phyloP scores from a whole-genome alignment of 1,140 invertebrate genomes.

The Achroia grisella region DNA sequence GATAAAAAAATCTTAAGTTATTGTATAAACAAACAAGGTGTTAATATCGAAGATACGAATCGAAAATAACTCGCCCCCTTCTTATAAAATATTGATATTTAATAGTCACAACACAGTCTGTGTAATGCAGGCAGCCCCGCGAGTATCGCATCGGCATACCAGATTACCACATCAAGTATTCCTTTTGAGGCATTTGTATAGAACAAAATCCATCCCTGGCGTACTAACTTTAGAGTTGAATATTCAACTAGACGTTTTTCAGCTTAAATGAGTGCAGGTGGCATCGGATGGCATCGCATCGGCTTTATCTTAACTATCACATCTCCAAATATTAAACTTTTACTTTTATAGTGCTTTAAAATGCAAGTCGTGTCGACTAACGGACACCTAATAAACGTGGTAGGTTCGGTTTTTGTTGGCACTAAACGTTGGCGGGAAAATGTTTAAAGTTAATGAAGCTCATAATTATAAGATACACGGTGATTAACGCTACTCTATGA shows the following conservation, averaged over 20 bases:
- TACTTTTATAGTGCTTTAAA: conserved; percentile 63
- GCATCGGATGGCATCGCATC: conserved; percentile 39
- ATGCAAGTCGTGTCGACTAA: conserved; percentile 50
- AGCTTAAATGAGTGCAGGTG: conserved; percentile 53
- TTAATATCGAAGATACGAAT: conserved; percentile 56
- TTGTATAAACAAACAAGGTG: conserved; percentile 64
- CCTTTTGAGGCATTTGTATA: conserved; percentile 27
- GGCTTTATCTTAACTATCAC: conserved; percentile 59
- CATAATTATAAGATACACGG: neutral
- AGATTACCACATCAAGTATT: conserved; percentile 65
- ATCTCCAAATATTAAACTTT: conserved; percentile 68
- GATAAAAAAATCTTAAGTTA: conserved; percentile 39
- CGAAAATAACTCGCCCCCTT: conserved; percentile 43
- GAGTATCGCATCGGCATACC: conserved; percentile 58
- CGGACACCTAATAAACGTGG: conserved; percentile 33
- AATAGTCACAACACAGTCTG: conserved; percentile 53
- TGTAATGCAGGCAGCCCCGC: conserved; percentile 60
- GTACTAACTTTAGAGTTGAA: conserved; percentile 2
- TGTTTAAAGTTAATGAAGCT: conserved; percentile 2
- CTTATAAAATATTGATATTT: conserved; percentile 70
- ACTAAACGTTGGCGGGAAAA: neutral
- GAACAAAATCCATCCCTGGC: conserved; percentile 15
- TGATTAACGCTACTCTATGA: too few relatives aligned
- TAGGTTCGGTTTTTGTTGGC: conserved; percentile 5
- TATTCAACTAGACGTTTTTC: conserved; percentile 9